Evolutionary conservation across 2,113 vertebrate species (phyloP), one percentile per base, ranked within the genome.

Genomic region (Cavia porcellus): DNA sequence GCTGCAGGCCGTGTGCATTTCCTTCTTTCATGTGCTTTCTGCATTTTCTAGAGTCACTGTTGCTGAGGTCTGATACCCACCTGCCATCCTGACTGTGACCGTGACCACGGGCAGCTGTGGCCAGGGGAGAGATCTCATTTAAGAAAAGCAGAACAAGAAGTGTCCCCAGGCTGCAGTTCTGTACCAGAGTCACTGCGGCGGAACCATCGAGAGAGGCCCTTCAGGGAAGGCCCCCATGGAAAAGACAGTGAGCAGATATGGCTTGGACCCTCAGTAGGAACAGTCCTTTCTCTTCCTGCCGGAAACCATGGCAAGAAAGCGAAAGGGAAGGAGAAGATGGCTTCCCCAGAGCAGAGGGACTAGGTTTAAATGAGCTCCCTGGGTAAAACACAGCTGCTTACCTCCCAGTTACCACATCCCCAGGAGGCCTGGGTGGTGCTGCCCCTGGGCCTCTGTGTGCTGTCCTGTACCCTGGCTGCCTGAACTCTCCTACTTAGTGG

Each of bases 311-410:
- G 47, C 50, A 11, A 55, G 57, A 25, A 77, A 8, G 20, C 45
- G 10, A 8, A 45, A 8, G 32, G 6, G 4, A 1, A 8, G 0
- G 24, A 38, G 47, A 50, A 2, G n/a, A 14, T 19, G 14, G 2
- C 64, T 19, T 19, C n/a, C 1, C 4, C 42, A 66, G 12, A 22
- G 38, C 55, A 66, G n/a, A 42, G 47, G 25, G 2, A n/a, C 2
- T 35, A 7, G 30, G 12, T 3, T 25, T 17, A 52, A 47, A 1
- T 5, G 20, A 61, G 55, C 30, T 12, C 25, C n/a, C 38, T 35
- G 57, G 22, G 12, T 12, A 62, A 68, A 42, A 17, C 59, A 14
- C 13, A 52, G 32, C 42, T 68, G 2, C 42, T 1, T 0, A 14
- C 42, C 75, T 35, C 61, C 19, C n/a, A 6, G 42, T 47, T 7